phyloP scores from a whole-genome alignment of 1,140 invertebrate genomes.

The Ceratoteleas bidentatus region DNA sequence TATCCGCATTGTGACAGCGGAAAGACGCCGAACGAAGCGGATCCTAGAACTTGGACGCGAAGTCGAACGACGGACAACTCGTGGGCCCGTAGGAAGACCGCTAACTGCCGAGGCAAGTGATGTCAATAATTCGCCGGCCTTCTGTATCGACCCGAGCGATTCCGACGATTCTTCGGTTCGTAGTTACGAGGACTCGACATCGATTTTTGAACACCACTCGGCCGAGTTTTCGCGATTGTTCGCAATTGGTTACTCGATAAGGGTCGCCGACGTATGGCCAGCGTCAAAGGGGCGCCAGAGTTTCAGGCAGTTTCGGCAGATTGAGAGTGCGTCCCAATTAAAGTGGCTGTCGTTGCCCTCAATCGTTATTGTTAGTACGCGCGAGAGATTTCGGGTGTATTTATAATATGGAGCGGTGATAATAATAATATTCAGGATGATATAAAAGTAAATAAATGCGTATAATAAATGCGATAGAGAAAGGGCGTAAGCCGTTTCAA shows the following conservation, averaged over 20 bases:
- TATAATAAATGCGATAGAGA: background rate
- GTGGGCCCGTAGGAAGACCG: too few species aligned
- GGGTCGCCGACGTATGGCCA: too few species aligned
- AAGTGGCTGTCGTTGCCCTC: too few species aligned
- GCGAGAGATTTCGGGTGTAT: background rate
- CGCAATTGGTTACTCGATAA: background rate
- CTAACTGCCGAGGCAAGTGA: constrained; percentile 38
- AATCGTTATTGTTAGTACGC: too few species aligned
- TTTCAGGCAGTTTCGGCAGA: too few species aligned
- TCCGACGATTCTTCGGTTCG: too few species aligned
- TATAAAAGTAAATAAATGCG: background rate
- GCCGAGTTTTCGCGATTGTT: constrained; percentile 2
- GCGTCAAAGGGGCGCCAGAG: too few species aligned
- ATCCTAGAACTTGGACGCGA: constrained; percentile 37
- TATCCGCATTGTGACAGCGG: constrained; percentile 70
- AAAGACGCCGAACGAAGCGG: constrained; percentile 27
- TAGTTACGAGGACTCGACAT: too few species aligned
- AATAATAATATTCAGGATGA: background rate
- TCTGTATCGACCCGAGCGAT: background rate
- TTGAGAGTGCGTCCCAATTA: too few species aligned
- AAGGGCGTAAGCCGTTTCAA: constrained; percentile 58
- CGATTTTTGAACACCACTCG: too few species aligned
- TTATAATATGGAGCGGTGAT: background rate
- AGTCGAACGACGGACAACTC: constrained; percentile 54
- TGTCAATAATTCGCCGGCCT: constrained; percentile 37